Evolutionary conservation across 1,140 invertebrate species (phyloP).

Genomic region (Druon quercuslanigerum): DNA sequence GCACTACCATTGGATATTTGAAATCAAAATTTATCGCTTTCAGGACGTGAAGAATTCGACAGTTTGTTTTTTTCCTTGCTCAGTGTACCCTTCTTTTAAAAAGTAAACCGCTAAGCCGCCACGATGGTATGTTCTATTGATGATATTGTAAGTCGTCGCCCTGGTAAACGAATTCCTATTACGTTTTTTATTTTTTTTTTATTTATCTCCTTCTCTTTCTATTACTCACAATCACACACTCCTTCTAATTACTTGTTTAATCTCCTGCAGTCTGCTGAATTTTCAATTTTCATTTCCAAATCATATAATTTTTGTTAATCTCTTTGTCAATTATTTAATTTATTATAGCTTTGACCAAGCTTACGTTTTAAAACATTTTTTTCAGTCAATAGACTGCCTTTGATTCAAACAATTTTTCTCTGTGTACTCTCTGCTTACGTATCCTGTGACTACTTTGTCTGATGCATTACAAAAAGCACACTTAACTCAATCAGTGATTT

Average conservation of each 20-base stretch:
- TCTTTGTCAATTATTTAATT: too few relatives aligned
- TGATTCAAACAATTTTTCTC: neutral
- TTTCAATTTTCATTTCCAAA: neutral
- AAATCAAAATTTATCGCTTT: neutral
- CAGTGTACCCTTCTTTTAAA: constrained; percentile 27
- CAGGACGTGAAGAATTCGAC: neutral
- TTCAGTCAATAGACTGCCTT: neutral
- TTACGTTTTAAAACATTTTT: too few relatives aligned
- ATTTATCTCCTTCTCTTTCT: constrained; percentile 49
- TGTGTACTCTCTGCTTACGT: neutral
- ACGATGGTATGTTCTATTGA: constrained; percentile 73
- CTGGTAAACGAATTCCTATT: constrained; percentile 69
- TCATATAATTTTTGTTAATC: neutral
- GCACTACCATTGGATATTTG: constrained; percentile 15
- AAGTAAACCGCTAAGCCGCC: constrained; percentile 47
- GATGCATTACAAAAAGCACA: neutral
- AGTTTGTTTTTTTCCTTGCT: constrained; percentile 28
- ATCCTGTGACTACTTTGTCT: constrained; percentile 9
- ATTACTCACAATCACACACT: constrained; percentile 38
- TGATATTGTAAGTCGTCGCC: constrained; percentile 74
- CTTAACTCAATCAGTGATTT: constrained; percentile 7
- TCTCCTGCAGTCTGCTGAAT: neutral
- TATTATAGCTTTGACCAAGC: too few relatives aligned
- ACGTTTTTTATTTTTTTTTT: constrained; percentile 60
- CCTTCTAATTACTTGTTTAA: constrained; percentile 38